Conservation (phyloP, 2,888 invertebrate genomes). For the Papilio gigon region DNA sequence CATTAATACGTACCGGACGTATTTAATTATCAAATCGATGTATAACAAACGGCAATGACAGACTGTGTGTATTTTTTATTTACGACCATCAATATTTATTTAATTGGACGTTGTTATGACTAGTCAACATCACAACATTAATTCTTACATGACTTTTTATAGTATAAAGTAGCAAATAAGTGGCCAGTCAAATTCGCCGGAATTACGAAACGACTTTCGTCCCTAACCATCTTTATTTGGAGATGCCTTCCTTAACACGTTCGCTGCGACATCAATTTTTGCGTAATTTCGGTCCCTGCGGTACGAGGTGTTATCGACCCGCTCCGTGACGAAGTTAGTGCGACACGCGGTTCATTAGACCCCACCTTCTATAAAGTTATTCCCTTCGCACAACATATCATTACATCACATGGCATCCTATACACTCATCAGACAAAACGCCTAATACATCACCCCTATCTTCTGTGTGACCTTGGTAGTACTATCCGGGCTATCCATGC, state of each 20-base stretch:
- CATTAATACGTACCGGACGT: conserved; percentile 24
- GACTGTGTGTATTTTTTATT: conserved; percentile 32
- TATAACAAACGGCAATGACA: conserved; percentile 28
- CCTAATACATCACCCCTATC: no score
- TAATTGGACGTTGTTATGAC: conserved; percentile 19
- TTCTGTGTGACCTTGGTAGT: not conserved
- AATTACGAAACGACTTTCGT: not conserved
- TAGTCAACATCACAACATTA: conserved; percentile 3
- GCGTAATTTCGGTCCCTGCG: no score
- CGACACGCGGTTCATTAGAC: not conserved
- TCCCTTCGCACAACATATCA: no score
- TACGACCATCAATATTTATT: conserved; percentile 16
- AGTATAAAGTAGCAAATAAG: not conserved
- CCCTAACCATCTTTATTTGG: no score
- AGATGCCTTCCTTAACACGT: no score
- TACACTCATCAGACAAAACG: not conserved
- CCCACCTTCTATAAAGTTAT: no score
- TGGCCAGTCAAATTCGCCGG: not conserved
- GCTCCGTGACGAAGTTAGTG: no score
- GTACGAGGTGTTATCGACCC: no score
- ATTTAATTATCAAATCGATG: conserved; percentile 13
- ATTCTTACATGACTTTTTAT: not conserved
- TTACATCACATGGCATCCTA: no score
- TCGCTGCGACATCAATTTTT: no score
- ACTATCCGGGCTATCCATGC: not conserved